Evolutionary conservation across 1,140 invertebrate species (phyloP).

Genomic region (Nixonia krombeini): DNA sequence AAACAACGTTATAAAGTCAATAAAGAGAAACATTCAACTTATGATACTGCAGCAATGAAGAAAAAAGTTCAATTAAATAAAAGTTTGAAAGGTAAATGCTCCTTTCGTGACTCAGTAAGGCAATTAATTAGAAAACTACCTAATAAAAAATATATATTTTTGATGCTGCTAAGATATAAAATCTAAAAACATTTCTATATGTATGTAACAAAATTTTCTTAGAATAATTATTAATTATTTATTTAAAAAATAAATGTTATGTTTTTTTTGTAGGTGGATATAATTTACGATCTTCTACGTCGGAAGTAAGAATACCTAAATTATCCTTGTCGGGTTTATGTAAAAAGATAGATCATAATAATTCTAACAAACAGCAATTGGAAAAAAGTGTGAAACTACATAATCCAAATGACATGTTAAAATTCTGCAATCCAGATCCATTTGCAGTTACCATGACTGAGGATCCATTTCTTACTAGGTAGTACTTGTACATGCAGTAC

Average conservation of each 20-base stretch:
- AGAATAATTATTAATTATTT: too few relatives aligned
- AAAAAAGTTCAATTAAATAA: constrained; percentile 50
- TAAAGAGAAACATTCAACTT: constrained; percentile 46
- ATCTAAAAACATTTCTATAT: too few relatives aligned
- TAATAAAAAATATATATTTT: too few relatives aligned
- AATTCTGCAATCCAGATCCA: constrained; percentile 72
- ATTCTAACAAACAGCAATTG: constrained; percentile 5
- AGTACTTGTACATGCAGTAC: constrained; percentile 6
- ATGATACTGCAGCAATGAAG: constrained; percentile 25
- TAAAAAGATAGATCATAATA: constrained; percentile 19
- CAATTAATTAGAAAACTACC: neutral
- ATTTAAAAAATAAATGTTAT: constrained; percentile 9
- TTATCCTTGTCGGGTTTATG: constrained; percentile 44
- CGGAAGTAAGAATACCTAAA: constrained; percentile 54
- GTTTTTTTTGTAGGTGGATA: constrained; percentile 27
- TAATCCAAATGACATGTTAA: constrained; percentile 55
- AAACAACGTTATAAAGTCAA: constrained; percentile 43
- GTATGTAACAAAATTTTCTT: too few relatives aligned
- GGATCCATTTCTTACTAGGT: constrained; percentile 76
- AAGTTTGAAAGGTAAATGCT: constrained; percentile 39
- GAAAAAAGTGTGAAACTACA: constrained; percentile 48
- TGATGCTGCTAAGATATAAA: too few relatives aligned
- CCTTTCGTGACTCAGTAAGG: too few relatives aligned
- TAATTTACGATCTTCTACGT: constrained; percentile 44
- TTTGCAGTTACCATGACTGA: constrained; percentile 75